A percentile compares a stretch with the other conserved stretches of the same genome.
Conservation (phyloP, 2,888 invertebrate genomes). For the Escarpia spicata region DNA sequence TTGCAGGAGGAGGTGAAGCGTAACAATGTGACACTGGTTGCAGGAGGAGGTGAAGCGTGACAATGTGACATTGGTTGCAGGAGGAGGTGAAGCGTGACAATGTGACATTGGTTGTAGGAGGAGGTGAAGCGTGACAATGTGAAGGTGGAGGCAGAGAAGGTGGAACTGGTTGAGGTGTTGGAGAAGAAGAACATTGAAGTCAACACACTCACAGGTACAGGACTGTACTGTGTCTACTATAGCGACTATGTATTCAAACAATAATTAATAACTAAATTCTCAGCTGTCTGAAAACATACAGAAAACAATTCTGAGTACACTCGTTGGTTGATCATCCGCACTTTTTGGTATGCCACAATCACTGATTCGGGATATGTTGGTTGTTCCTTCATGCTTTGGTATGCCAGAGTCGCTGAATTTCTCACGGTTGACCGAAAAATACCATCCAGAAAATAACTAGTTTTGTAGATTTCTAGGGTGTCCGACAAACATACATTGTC, state of each 20-base stretch:
- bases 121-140: slow-evolving; percentile 50
- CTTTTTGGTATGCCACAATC: too few species aligned
- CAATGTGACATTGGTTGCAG: not conserved
- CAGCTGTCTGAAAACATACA: too few species aligned
- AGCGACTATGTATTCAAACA: not conserved
- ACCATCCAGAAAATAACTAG: too few species aligned
- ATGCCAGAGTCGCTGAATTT: too few species aligned
- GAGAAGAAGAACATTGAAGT: slow-evolving; percentile 58
- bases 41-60: slow-evolving; percentile 53
- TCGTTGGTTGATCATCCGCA: too few species aligned
- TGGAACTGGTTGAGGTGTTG: slow-evolving; percentile 53
- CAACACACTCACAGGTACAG: slow-evolving; percentile 57
- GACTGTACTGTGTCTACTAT: not conserved
- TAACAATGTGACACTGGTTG: slow-evolving; percentile 26
- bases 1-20: slow-evolving; percentile 23
- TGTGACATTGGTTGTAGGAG: slow-evolving; percentile 42
- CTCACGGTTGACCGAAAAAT: too few species aligned
- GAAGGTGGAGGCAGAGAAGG: slow-evolving; percentile 49
- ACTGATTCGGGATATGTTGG: too few species aligned
- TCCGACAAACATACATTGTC: too few species aligned
- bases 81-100: slow-evolving; percentile 27
- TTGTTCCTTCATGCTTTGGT: too few species aligned
- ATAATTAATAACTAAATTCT: too few species aligned
- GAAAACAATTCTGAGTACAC: too few species aligned
- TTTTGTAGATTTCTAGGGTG: too few species aligned